A percentile compares a stretch with the other conserved stretches of the same genome.
These are phyloP conservation scores for Selenia dentaria DNA, from an alignment of 2,888 invertebrate genomes.

Conservation along the genomic window DNA sequence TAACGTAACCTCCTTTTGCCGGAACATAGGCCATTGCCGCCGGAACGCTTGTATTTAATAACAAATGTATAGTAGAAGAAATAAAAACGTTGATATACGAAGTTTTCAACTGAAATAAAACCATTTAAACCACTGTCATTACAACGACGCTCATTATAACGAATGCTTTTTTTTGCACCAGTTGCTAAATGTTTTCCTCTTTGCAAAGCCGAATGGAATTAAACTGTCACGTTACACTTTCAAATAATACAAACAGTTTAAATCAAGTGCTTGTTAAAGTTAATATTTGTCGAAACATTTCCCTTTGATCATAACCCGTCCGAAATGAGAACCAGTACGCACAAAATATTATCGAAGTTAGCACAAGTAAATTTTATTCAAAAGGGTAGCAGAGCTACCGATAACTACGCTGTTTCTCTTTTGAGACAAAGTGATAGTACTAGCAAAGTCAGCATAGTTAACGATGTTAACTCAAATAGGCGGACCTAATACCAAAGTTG, in stretches of 20 bases:
- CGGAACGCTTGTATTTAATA: too few species aligned
- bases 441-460: conserved; percentile 44
- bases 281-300: conserved; percentile 12
- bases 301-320: conserved; percentile 5
- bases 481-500: conserved; percentile 28
- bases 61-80: too few species aligned
- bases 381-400: not conserved
- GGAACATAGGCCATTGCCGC: too few species aligned
- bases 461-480: conserved; percentile 30
- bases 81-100: too few species aligned
- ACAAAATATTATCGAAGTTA: not conserved
- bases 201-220: conserved; percentile 5
- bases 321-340: not conserved
- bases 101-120: too few species aligned
- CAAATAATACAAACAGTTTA: conserved; percentile 2
- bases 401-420: conserved; percentile 4
- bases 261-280: conserved; percentile 9
- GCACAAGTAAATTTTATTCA: too few species aligned
- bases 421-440: conserved; percentile 14
- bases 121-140: too few species aligned
- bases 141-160: not conserved
- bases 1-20: too few species aligned
- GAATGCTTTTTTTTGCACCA: conserved; percentile 2
- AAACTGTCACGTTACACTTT: conserved; percentile 10
- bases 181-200: conserved; percentile 2